A percentile compares a stretch with the other conserved stretches of the same genome.
phyloP scores from a whole-genome alignment of 2,113 vertebrate genomes.

The Eubucco bourcierii region DNA sequence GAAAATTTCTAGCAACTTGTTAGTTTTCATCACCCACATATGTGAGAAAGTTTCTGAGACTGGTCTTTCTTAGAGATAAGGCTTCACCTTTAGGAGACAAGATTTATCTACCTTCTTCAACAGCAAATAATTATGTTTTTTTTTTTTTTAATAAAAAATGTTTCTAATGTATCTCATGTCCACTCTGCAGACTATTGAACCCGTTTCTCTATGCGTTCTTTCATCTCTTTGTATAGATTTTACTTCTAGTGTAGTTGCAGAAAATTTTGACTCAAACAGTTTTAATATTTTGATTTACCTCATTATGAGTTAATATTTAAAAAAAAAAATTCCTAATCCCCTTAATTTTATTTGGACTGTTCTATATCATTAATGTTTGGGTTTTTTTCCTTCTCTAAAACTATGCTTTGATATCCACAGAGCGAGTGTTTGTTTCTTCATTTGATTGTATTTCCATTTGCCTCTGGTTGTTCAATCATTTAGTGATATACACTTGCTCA shows the following conservation, averaged over 20 bases:
- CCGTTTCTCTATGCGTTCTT: neutral
- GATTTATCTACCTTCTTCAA: neutral
- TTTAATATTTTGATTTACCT: neutral
- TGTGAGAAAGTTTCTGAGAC: neutral
- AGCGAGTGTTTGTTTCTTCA: neutral
- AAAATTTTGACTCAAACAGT: neutral
- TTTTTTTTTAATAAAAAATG: no score
- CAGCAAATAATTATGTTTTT: neutral
- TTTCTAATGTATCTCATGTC: no score
- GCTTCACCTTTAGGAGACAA: neutral
- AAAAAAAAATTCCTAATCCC: neutral
- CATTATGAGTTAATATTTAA: neutral
- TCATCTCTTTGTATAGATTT: neutral
- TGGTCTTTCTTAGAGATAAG: neutral
- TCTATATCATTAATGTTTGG: neutral
- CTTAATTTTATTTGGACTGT: neutral
- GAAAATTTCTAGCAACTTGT: neutral
- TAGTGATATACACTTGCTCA: neutral
- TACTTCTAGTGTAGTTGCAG: rapidly evolving
- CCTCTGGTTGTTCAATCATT: neutral
- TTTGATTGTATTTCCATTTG: neutral
- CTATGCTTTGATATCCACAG: neutral
- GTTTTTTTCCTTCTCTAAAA: neutral
- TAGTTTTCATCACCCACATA: neutral
- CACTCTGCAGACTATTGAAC: neutral